Conservation (phyloP, 2,113 vertebrate genomes). For the Neotoma lepida region DNA sequence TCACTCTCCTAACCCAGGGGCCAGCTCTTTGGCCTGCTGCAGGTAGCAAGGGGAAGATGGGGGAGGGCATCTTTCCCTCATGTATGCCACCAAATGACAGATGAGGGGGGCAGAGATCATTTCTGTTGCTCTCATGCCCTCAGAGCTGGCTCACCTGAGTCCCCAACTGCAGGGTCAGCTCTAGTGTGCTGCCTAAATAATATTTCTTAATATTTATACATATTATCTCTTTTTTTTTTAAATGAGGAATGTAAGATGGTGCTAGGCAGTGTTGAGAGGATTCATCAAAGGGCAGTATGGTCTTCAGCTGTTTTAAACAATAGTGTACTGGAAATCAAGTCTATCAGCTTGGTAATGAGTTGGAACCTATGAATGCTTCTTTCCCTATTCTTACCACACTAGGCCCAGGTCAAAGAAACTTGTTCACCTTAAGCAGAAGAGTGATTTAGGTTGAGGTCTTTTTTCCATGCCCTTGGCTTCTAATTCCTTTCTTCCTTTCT, state of each 20-base stretch:
- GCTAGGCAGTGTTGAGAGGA: background rate
- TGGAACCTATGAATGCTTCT: background rate
- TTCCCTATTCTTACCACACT: background rate
- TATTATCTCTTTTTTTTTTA: background rate
- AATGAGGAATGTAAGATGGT: background rate
- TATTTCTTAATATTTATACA: background rate
- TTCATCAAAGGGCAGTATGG: background rate
- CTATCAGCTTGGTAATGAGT: background rate
- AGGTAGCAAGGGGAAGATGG: background rate
- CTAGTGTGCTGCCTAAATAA: background rate
- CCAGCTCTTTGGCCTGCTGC: background rate
- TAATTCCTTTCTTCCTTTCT: background rate
- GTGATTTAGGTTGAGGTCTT: background rate
- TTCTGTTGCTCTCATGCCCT: background rate
- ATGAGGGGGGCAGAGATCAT: background rate
- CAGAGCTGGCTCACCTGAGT: background rate
- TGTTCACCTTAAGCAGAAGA: conserved; percentile 6
- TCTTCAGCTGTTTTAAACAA: background rate
- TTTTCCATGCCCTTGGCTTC: background rate
- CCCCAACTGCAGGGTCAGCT: background rate
- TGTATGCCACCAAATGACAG: background rate
- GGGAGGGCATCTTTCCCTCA: background rate
- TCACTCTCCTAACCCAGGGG: background rate
- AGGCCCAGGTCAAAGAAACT: background rate
- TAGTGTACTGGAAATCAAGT: background rate